Percentiles rank a stretch among this genome's conserved stretches.
These are phyloP conservation scores for Coryphaenoides rupestris DNA, from an alignment of 2,113 vertebrate genomes.

Conservation along the genomic window DNA sequence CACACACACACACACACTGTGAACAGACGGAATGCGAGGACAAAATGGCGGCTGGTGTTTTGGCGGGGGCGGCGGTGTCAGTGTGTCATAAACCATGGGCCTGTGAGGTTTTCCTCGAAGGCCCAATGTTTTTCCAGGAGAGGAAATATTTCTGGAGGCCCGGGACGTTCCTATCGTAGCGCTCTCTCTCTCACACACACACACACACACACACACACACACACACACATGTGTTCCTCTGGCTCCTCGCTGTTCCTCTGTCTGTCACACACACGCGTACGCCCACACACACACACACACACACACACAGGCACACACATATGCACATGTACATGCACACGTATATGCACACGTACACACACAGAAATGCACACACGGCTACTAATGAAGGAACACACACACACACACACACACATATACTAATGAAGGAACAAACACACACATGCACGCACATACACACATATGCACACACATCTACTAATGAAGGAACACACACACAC, in stretches of 20 bases:
- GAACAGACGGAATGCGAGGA: constrained; percentile 36
- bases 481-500: too few relatives aligned
- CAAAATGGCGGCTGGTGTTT: constrained; percentile 44
- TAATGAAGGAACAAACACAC: too few relatives aligned
- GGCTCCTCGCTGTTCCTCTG: too few relatives aligned
- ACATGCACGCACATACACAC: too few relatives aligned
- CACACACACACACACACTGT: constrained; percentile 35
- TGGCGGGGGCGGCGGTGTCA: constrained; percentile 25
- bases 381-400: too few relatives aligned
- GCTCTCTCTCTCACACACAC: constrained; percentile 4
- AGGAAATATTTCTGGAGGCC: constrained; percentile 45
- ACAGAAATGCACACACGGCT: too few relatives aligned
- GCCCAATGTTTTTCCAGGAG: constrained; percentile 49
- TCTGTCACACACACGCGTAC: constrained; percentile 14
- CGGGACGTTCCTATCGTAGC: constrained; percentile 25
- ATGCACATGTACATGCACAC: too few relatives aligned
- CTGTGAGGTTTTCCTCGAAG: constrained; percentile 54
- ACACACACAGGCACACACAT: too few relatives aligned
- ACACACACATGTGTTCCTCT: too few relatives aligned
- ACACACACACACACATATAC: too few relatives aligned
- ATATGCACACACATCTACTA: too few relatives aligned
- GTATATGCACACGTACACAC: too few relatives aligned
- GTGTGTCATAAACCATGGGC: constrained; percentile 40
- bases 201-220: constrained; percentile 15
- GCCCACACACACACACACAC: background rate